phyloP scores from a whole-genome alignment of 2,888 invertebrate species.

The Rhorus exstirpatorius region DNA sequence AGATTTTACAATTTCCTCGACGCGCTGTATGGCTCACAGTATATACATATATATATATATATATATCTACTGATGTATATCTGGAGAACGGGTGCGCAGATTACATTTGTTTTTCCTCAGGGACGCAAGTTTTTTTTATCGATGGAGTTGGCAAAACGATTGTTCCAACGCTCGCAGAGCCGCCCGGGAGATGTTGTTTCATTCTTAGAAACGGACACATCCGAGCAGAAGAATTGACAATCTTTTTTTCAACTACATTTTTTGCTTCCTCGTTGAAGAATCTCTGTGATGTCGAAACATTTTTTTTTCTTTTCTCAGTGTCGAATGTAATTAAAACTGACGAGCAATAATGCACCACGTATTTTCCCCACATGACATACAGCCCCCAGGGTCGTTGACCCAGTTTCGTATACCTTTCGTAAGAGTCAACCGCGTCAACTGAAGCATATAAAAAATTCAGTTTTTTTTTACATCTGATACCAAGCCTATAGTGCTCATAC shows the following conservation, averaged over 20 bases:
- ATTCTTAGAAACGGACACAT: slow-evolving; percentile 5
- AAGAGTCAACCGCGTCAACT: slow-evolving; percentile 6
- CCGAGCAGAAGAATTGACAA: background rate
- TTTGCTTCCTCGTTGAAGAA: too few relatives aligned
- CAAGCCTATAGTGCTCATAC: too few relatives aligned
- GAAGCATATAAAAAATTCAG: slow-evolving; percentile 1
- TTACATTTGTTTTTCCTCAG: slow-evolving; percentile 16
- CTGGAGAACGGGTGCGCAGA: background rate
- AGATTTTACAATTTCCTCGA: slow-evolving; percentile 59
- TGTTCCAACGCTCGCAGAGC: slow-evolving; percentile 5
- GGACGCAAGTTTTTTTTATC: slow-evolving; percentile 31
- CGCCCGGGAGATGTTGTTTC: background rate
- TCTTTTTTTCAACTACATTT: background rate
- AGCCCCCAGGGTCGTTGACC: slow-evolving; percentile 20
- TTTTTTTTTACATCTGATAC: too few relatives aligned
- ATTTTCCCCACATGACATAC: slow-evolving; percentile 35
- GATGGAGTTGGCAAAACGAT: slow-evolving; percentile 40
- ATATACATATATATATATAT: too few relatives aligned
- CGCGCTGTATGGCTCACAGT: slow-evolving; percentile 26
- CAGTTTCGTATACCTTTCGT: background rate
- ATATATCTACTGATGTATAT: slow-evolving; percentile 26
- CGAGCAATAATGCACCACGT: slow-evolving; percentile 25
- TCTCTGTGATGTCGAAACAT: too few relatives aligned
- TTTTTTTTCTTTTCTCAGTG: slow-evolving; percentile 39
- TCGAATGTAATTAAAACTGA: slow-evolving; percentile 31